Evolutionary conservation across 2,797 vertebrate species (phyloP), one percentile per base, ranked within the genome.

Genomic region (Syngnathus acus): DNA sequence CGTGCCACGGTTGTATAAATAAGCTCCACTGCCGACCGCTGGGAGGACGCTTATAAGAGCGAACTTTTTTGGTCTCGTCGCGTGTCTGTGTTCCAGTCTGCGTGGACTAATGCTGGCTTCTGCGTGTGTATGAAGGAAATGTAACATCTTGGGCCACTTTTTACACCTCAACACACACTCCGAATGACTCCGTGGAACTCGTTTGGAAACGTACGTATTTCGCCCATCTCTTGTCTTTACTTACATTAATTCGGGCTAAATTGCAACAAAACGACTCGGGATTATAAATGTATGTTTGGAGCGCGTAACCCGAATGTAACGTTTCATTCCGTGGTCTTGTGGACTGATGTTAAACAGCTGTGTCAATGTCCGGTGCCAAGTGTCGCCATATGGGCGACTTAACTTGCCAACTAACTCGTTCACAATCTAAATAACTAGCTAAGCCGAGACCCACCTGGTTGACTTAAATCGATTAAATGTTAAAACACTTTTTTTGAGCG

Each of bases 121-220:
- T 17, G 26, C 55, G 60, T 14, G 14, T 8, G 23, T n/a, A 21
- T 32, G 45, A 48, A 51, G 62, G 45, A 62, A 9, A 62, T 45
- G 40, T n/a, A 64, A 51, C 32, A 39, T 51, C 62, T 16, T 50
- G 32, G 21, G 21, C 21, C 60, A 7, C 3, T 9, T 43, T 17
- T 23, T 26, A 62, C 21, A 45, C 13, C 60, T 26, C 60, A 13
- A 9, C 60, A 26, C 40, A 45, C 60, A 26, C 13, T 32, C 62
- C 80, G 80, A 86, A 70, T 68, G 71, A 77, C 73, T 69, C 64
- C 71, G 62, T 68, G 71, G 69, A 71, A 79, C 68, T 64, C 43
- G 32, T 70, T 74, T 72, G 78, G 67, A 74, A 74, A 80, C 42
- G 82, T 90, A 90, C 16, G 89, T 91, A 82, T 37, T 0, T 2